phyloP scores from a whole-genome alignment of 1,140 invertebrate species.

The Artemia franciscana region DNA sequence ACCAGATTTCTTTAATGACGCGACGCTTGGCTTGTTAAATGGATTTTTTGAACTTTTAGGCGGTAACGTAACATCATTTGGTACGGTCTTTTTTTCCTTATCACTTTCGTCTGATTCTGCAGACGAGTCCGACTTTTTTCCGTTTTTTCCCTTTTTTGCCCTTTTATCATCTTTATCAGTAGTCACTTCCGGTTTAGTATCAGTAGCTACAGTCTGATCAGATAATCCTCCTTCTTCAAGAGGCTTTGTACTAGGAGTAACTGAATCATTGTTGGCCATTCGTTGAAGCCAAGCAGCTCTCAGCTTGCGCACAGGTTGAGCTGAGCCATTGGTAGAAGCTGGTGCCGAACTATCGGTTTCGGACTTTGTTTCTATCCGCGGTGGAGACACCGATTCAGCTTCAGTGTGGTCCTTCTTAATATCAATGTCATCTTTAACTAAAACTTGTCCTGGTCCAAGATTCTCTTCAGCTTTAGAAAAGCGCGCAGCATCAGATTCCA shows the following conservation, averaged over 20 bases:
- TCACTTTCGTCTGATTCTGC: slow-evolving; percentile 15
- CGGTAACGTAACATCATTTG: not conserved
- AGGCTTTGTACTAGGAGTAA: slow-evolving; percentile 12
- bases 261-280: slow-evolving; percentile 12
- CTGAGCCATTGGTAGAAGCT: slow-evolving; percentile 19
- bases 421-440: not conserved
- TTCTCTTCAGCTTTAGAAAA: too few species aligned
- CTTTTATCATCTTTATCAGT: slow-evolving; percentile 10
- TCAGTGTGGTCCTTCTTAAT: not conserved
- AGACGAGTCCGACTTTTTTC: slow-evolving; percentile 17
- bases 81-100: slow-evolving; percentile 11
- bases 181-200: slow-evolving; percentile 8
- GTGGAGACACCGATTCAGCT: slow-evolving; percentile 6
- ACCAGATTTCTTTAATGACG: slow-evolving; percentile 42
- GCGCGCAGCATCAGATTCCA: not conserved
- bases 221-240: slow-evolving; percentile 9
- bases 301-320: slow-evolving; percentile 36
- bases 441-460: too few species aligned
- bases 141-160: slow-evolving; percentile 4
- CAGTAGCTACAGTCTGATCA: not conserved
- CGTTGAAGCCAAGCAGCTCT: slow-evolving; percentile 78
- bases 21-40: slow-evolving; percentile 44
- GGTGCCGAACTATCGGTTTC: slow-evolving; percentile 23
- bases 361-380: slow-evolving; percentile 11
- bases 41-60: slow-evolving; percentile 24